Evolutionary conservation across 2,113 vertebrate species (phyloP).

Genomic region (Zosterops lateralis): DNA sequence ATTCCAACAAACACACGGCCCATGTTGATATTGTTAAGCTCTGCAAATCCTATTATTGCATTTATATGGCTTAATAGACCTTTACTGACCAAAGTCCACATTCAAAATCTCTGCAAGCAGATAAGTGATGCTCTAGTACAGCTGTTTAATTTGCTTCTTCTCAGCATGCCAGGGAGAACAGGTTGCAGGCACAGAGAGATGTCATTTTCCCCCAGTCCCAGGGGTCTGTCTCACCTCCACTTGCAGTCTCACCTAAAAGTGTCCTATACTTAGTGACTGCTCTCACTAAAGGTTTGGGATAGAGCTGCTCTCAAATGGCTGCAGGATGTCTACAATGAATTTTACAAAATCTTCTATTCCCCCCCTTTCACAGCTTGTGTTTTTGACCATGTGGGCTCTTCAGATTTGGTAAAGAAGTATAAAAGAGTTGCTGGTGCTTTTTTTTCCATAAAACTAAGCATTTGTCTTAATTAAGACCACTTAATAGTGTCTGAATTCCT

Average conservation of each 20-base stretch:
- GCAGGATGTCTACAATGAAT: not conserved
- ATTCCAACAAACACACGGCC: not conserved
- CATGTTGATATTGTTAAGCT: conserved; percentile 18
- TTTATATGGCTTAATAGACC: conserved; percentile 16
- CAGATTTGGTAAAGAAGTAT: not conserved
- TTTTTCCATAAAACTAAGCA: not conserved
- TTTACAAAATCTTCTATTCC: not conserved
- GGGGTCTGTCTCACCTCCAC: not conserved
- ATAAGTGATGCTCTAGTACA: not conserved
- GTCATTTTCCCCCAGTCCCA: not conserved
- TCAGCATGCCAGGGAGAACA: accelerated
- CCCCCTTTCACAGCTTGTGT: not conserved
- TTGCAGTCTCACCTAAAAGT: not conserved
- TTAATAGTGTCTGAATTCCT: not conserved
- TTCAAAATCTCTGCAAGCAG: not conserved
- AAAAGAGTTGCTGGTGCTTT: not conserved
- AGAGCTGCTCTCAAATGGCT: not conserved
- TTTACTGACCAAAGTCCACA: conserved; percentile 27
- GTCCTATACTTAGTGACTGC: not conserved
- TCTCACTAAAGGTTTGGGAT: not conserved
- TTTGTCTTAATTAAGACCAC: not conserved
- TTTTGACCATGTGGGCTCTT: not conserved
- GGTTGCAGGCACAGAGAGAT: not conserved
- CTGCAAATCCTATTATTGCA: not conserved
- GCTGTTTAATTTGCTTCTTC: not conserved